phyloP scores from a whole-genome alignment of 2,113 vertebrate genomes.

The Amblyornis subalaris region DNA sequence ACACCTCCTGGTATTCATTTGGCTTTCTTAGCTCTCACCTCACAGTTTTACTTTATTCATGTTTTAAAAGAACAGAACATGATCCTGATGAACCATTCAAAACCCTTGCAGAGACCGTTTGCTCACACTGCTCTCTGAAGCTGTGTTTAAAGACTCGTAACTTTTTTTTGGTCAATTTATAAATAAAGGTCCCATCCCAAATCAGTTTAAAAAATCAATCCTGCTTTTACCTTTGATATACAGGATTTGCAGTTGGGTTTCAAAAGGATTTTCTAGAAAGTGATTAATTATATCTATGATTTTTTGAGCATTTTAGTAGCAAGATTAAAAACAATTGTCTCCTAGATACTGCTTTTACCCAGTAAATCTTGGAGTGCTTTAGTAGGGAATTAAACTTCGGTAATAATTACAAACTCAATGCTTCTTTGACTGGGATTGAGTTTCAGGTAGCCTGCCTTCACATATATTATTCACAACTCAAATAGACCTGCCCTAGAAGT shows the following conservation, averaged over 20 bases:
- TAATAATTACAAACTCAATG: neutral
- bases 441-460: conserved; percentile 27
- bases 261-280: neutral
- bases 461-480: conserved; percentile 10
- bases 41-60: neutral
- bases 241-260: neutral
- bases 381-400: neutral
- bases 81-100: neutral
- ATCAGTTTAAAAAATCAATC: neutral
- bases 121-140: neutral
- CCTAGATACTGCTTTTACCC: neutral
- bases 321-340: neutral
- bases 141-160: neutral
- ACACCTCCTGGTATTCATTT: neutral
- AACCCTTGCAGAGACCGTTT: neutral
- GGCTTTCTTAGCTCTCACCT: neutral
- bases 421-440: neutral
- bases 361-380: neutral
- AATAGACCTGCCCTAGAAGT: conserved; percentile 18
- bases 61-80: neutral
- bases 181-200: neutral
- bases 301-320: neutral
- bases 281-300: neutral
- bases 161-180: neutral
- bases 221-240: neutral